Evolutionary conservation across 2,888 invertebrate genomes (phyloP), one percentile per base, ranked within the genome.

Genomic region (Petrophora chlorosata): DNA sequence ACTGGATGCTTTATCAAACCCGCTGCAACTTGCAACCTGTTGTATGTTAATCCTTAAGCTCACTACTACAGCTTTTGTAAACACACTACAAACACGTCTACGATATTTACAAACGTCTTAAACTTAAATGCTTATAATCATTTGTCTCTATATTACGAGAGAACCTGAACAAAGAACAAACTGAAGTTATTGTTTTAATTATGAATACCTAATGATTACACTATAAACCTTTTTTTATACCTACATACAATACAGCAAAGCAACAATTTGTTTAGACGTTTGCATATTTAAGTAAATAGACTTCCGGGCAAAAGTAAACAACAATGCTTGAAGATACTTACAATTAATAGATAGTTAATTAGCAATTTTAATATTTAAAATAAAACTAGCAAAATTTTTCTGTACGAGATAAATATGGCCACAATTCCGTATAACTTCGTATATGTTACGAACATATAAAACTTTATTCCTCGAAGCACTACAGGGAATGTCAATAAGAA

Each of bases 1-100:
- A 89, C 89, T 89, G 88, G 79, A 87, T 85, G 87, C 81, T 85
- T 73, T 79, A 81, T 80, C 74, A 78, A 62, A 70, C 63, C 69
- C 71, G 61, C 73, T 82, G 81, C 82, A 82, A 75, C 76, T 72
- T 79, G 79, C 79, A 85, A 82, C 84, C 82, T 80, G 81, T 82
- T 79, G 79, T 81, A 77, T 78, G 77, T 76, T 80, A 83, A 85
- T 85, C 81, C 80, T 73, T 69, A 76, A 78, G 73, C 73, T 70
- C 63, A 73, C 74, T 75, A 70, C 78, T 75, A 74, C 73, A 73
- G 65, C 73, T 76, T 76, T 79, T 72, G 78, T 79, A 76, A 84
- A 81, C 73, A 76, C 75, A 76, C 69, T 70, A 74, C 67, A 68
- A 67, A 70, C 63, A 66, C 62, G 43, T 45, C 46, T 35, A 59